Evolutionary conservation across 35 echinoderm and acorn worm genomes (phyloP).

Genomic region (Hemicentrotus pulcherrimus): DNA sequence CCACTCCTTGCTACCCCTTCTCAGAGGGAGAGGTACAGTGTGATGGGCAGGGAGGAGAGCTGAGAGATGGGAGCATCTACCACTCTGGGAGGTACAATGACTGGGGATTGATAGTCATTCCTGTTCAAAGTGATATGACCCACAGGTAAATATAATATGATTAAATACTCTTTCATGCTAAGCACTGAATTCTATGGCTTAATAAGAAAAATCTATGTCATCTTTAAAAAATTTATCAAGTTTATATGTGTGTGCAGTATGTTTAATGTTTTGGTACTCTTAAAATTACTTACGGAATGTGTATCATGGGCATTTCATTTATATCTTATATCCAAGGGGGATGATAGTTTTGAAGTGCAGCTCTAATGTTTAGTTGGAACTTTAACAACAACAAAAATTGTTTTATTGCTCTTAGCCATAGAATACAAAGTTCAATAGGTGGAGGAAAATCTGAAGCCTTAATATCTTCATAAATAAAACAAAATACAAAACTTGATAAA

Average conservation of each 20-base stretch:
- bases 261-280: too few relatives aligned
- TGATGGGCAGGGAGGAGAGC: conserved; percentile 35
- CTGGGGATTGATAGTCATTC: conserved; percentile 81
- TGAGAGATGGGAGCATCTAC: conserved; percentile 85
- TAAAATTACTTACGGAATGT: too few relatives aligned
- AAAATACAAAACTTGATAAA: too few relatives aligned
- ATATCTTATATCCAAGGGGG: too few relatives aligned
- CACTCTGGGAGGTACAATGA: conserved; percentile 80
- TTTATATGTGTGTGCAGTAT: too few relatives aligned
- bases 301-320: too few relatives aligned
- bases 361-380: too few relatives aligned
- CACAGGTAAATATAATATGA: conserved; percentile 15
- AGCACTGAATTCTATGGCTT: too few relatives aligned
- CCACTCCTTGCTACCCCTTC: conserved; percentile 77
- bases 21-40: conserved; percentile 52
- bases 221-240: too few relatives aligned
- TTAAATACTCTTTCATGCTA: not conserved
- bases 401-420: not conserved
- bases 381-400: too few relatives aligned
- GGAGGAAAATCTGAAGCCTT: not conserved
- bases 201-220: too few relatives aligned
- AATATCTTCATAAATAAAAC: not conserved
- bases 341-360: too few relatives aligned
- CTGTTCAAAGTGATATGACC: conserved; percentile 50
- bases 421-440: not conserved